Evolutionary conservation across 2,888 invertebrate genomes (phyloP), one percentile per base, ranked within the genome.

Genomic region (Trichopoda pennipes): DNA sequence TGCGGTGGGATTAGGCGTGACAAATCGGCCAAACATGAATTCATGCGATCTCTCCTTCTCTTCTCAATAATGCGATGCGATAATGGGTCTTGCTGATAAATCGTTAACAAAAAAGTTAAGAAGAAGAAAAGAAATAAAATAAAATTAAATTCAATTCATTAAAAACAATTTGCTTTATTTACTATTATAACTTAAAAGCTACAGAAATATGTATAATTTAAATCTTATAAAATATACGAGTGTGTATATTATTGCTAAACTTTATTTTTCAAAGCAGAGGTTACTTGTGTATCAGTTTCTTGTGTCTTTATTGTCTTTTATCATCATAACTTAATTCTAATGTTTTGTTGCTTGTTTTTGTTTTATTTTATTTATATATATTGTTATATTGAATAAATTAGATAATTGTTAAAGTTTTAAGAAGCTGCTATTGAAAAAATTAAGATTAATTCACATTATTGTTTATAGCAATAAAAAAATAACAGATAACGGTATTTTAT

Each of bases 11-110:
- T 98, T 69, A 99, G 94, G 49, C 97, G 94, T 70, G 98, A 97
- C 38, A 99, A 93, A 91, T 98, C 98, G 0, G 98, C 98, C 79
- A 99, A 92, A 89, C 98, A 98, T 91, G 97, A 98, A 92, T 99
- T 99, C 98, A 99, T 99, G 73, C 98, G 94, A 91, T 99, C 98
- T 28, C 99, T 93, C 44, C 98, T 93, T 60, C 98, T 93, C 91
- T 99, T 99, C 92, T 99, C 98, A 85, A 99, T 99, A 86, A 99
- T 98, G 79, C 98, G 94, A 91, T 98, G 98, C n/a, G 98, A 98
- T 94, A 98, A 94, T 61, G 98, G 98, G 91, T 98, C 98, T 97
- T 98, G 95, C 94, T 95, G n/a, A 47, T 17, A 21, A 69, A 53
- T 53, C 16, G 21, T 21, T 19, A 51, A 23, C 28, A 69, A 19